These are phyloP conservation scores for Genyomyrus donnyi DNA, from an alignment of 2,113 vertebrate genomes.

Conservation along the genomic window DNA sequence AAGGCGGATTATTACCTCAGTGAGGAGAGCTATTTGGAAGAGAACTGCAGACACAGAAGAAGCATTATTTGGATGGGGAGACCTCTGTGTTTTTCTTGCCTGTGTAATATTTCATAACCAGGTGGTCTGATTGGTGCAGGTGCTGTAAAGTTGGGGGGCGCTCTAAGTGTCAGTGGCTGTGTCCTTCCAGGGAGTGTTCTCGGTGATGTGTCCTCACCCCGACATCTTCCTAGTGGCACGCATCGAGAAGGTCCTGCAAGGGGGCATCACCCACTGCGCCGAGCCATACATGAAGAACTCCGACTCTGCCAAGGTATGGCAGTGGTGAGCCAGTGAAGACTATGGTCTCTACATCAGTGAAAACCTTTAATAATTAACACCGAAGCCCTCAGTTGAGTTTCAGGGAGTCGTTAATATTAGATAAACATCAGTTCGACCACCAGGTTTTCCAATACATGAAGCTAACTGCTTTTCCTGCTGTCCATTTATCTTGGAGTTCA, in stretches of 20 bases:
- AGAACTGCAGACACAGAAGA: neutral
- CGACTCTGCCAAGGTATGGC: slow-evolving; percentile 83
- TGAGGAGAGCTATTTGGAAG: neutral
- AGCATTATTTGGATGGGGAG: neutral
- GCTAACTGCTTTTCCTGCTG: neutral
- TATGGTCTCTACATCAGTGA: neutral
- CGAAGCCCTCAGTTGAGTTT: neutral
- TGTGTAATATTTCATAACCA: neutral
- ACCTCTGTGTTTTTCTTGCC: neutral
- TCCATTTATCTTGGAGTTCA: slow-evolving; percentile 34
- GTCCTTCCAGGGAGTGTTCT: slow-evolving; percentile 78
- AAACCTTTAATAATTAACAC: neutral
- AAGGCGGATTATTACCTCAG: neutral
- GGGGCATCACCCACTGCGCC: slow-evolving; percentile 89
- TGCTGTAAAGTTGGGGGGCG: neutral
- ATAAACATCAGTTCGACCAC: neutral
- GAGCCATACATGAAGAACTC: slow-evolving; percentile 97
- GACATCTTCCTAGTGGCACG: slow-evolving; percentile 94
- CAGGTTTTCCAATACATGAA: neutral
- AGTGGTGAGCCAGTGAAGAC: neutral
- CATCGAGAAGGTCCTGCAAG: slow-evolving; percentile 92
- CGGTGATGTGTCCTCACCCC: slow-evolving; percentile 87
- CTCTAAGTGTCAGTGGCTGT: slow-evolving; percentile 6
- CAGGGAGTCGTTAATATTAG: neutral
- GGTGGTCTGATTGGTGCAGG: neutral